Evolutionary conservation across 2,888 invertebrate genomes (phyloP).

Genomic region (Ryuthela nishihirai): DNA sequence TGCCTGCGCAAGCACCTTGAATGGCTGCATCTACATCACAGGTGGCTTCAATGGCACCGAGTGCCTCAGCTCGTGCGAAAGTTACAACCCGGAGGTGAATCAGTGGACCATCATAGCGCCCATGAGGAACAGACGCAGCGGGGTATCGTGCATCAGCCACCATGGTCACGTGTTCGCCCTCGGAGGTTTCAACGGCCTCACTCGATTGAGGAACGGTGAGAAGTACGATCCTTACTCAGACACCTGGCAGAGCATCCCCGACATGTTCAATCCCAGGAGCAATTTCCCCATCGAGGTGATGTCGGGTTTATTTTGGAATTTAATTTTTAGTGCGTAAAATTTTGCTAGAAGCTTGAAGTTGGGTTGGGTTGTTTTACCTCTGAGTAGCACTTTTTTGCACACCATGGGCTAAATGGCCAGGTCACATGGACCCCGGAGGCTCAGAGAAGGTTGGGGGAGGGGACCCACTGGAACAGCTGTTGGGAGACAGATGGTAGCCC

Average conservation of each 20-base stretch:
- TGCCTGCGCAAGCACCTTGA: conserved; percentile 67
- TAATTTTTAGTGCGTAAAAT: too few species aligned
- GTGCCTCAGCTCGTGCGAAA: conserved; percentile 69
- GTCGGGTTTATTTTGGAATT: too few species aligned
- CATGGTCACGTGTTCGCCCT: conserved; percentile 67
- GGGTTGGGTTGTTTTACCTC: too few species aligned
- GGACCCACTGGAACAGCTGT: too few species aligned
- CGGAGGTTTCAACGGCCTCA: conserved; percentile 74
- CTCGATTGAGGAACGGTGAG: conserved; percentile 52
- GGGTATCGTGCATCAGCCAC: conserved; percentile 67
- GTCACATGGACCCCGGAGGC: too few species aligned
- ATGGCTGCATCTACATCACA: conserved; percentile 64
- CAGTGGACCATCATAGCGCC: conserved; percentile 63
- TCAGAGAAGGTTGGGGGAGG: too few species aligned
- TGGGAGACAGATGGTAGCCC: too few species aligned
- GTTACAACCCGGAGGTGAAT: conserved; percentile 64
- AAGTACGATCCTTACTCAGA: conserved; percentile 39
- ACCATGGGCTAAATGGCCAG: too few species aligned
- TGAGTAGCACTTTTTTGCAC: too few species aligned
- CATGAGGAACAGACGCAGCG: conserved; percentile 70
- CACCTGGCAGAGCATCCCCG: conserved; percentile 65
- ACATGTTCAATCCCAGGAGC: conserved; percentile 72
- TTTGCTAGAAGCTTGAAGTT: too few species aligned
- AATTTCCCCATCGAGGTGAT: conserved; percentile 69
- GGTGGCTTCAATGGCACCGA: conserved; percentile 78